Evolutionary conservation across 2,797 vertebrate genomes (phyloP).

Genomic region (Lates japonicus): DNA sequence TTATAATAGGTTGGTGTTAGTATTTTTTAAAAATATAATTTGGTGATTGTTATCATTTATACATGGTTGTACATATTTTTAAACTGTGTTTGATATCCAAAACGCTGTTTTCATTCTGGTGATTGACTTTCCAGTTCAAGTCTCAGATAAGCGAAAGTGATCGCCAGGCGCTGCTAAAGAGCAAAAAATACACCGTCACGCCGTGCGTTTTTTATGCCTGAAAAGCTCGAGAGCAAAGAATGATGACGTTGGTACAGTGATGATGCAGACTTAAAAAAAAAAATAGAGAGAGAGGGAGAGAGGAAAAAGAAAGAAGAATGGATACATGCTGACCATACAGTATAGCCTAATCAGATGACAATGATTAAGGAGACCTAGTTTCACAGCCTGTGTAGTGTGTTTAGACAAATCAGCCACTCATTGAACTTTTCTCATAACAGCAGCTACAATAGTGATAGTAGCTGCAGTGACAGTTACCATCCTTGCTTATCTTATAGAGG

Average conservation of each 20-base stretch:
- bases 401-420: slow-evolving; percentile 59
- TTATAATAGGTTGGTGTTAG: too few species aligned
- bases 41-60: not conserved
- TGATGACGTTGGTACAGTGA: slow-evolving; percentile 81
- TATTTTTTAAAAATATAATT: not conserved
- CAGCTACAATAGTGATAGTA: not conserved
- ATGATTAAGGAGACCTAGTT: slow-evolving; percentile 68
- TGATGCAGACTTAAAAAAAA: slow-evolving; percentile 55
- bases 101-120: slow-evolving; percentile 50
- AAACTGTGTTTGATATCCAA: slow-evolving; percentile 18
- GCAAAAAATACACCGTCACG: slow-evolving; percentile 75
- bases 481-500: not conserved
- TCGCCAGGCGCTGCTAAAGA: slow-evolving; percentile 90
- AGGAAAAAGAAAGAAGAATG: slow-evolving; percentile 35
- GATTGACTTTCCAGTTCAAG: slow-evolving; percentile 79
- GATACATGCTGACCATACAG: slow-evolving; percentile 60
- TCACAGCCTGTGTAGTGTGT: slow-evolving; percentile 50
- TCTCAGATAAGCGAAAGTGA: slow-evolving; percentile 88
- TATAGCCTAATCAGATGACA: slow-evolving; percentile 71
- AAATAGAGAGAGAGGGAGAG: slow-evolving; percentile 17
- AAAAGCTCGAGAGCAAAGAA: slow-evolving; percentile 80
- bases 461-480: not conserved
- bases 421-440: slow-evolving; percentile 44
- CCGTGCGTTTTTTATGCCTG: slow-evolving; percentile 74
- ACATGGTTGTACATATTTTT: not conserved